Percentiles rank a stretch among this genome's conserved stretches.
Conservation (phyloP, 2,113 vertebrate genomes). For the Furnarius figulus region DNA sequence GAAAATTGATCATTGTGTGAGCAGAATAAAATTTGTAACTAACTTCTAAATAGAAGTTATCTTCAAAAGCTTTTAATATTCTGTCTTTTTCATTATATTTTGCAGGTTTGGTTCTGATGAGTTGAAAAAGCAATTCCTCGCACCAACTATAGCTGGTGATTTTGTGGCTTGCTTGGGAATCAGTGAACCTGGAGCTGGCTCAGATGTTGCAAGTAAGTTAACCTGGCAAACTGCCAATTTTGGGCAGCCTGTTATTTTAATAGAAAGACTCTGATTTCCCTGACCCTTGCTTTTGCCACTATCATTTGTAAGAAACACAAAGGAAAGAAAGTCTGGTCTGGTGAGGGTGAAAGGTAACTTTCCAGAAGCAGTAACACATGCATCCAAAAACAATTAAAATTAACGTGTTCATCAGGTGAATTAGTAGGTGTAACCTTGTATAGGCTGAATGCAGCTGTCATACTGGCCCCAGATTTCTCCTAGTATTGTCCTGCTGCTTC, state of each 20-base stretch:
- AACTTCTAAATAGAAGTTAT: not conserved
- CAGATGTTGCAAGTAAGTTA: conserved; percentile 85
- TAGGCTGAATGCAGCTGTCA: not conserved
- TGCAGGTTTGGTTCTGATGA: conserved; percentile 82
- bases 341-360: not conserved
- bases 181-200: conserved; percentile 83
- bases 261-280: not conserved
- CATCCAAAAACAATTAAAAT: not conserved
- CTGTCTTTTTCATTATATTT: not conserved
- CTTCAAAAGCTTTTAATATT: not conserved
- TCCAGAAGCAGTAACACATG: not conserved
- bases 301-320: not conserved
- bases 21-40: not conserved
- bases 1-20: not conserved
- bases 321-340: not conserved
- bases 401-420: not conserved
- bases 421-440: not conserved
- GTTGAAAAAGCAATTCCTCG: conserved; percentile 82
- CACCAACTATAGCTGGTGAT: conserved; percentile 80
- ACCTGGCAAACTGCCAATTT: not conserved
- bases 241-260: not conserved
- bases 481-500: not conserved
- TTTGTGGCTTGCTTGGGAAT: conserved; percentile 84
- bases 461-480: not conserved
- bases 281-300: not conserved